Percentiles rank a stretch among this genome's conserved stretches.
These are phyloP conservation scores for Tethea ocularis DNA, from an alignment of 2,888 invertebrate genomes.

Conservation along the genomic window DNA sequence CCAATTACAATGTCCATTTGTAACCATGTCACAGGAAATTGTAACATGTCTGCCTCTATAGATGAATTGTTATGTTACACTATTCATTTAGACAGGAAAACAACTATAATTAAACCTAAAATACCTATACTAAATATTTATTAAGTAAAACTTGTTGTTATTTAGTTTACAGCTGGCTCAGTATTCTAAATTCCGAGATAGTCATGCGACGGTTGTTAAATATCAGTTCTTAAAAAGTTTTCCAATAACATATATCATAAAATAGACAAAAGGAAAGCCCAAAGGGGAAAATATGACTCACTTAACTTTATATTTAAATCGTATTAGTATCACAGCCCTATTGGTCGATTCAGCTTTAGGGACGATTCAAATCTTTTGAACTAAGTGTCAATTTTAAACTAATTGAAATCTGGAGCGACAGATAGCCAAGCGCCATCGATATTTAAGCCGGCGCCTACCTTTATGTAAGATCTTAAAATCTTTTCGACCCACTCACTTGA, in stretches of 20 bases:
- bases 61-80: conserved; percentile 13
- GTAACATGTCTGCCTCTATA: conserved; percentile 25
- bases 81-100: background rate
- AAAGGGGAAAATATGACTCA: background rate
- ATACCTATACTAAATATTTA: too few species aligned
- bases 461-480: background rate
- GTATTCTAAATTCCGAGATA: background rate
- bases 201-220: background rate
- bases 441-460: background rate
- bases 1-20: conserved; percentile 46
- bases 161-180: background rate
- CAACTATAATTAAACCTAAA: background rate
- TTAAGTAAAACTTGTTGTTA: background rate
- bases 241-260: background rate
- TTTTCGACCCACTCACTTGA: conserved; percentile 1
- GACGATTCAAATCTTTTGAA: too few species aligned
- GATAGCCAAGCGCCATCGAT: background rate
- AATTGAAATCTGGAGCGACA: too few species aligned
- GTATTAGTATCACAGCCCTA: too few species aligned
- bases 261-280: background rate
- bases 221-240: background rate
- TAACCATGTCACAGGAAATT: conserved; percentile 26
- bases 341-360: too few species aligned
- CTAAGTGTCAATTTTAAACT: too few species aligned
- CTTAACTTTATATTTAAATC: too few species aligned